Evolutionary conservation across 2,113 vertebrate genomes (phyloP), one percentile per base, ranked within the genome.

Genomic region (Muscicapa adusta): DNA sequence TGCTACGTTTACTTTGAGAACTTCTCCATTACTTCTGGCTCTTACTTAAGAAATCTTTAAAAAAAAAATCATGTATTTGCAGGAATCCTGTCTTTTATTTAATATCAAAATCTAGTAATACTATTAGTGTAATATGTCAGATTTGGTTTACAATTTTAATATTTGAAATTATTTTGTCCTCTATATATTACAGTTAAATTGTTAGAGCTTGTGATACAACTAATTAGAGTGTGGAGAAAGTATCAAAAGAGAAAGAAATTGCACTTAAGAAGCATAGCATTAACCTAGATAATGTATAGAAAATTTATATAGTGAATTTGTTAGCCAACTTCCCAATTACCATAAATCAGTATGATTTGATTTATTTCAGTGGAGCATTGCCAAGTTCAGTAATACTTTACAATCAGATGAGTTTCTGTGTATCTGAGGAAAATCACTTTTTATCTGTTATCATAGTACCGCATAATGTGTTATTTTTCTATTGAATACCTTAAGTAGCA

Each of bases 261-360:
- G 15, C 12, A 36, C 16, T 82, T 62, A 53, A 9, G 22, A 72
- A 29, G 12, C 25, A 73, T 54, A 31, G 31, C 24, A 43, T 88
- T 86, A 65, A 85, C 22, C n/a, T 53, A 61, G 31, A 50, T 54
- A 78, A 79, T 82, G 2, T 25, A 76, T 16, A 38, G 26, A 80
- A 79, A 73, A 86, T 61, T 43, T 88, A 72, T 53, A 22, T 40
- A 45, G 12, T 63, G 42, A 82, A 45, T 57, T 78, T 76, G 22
- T 51, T 76, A 78, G 63, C 62, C 90, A 95, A 33, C 47, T 90
- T 88, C 71, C 74, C 85, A 90, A 70, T 91, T 91, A 93, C 11
- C 10, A 38, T 76, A 92, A 83, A 89, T 85, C 62, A 93, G 20
- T 71, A 58, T 20, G 3, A 68, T 70, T 80, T 70, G 3, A 2